A percentile compares a stretch with the other conserved stretches of the same genome.
Conservation (phyloP, 1,140 invertebrate genomes). For the Arctopsyche grandis region DNA sequence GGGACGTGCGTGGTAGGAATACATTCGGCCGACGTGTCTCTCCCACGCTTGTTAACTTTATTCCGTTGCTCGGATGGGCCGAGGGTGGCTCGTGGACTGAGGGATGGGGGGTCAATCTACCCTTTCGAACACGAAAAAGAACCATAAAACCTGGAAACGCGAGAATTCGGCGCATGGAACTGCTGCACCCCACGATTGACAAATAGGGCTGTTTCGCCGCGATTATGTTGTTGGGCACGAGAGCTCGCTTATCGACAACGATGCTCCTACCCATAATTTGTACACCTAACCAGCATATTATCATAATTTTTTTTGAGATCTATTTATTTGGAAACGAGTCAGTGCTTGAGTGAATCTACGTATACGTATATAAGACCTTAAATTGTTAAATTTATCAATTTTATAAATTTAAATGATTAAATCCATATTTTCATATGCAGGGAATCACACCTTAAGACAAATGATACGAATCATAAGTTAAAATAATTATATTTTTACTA, state of each 20-base stretch:
- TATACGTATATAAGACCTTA: no score
- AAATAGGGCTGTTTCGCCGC: slow-evolving; percentile 1
- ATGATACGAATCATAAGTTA: no score
- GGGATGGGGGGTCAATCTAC: background rate
- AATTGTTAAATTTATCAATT: no score
- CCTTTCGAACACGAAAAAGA: slow-evolving; percentile 15
- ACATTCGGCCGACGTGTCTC: slow-evolving; percentile 42
- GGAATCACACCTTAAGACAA: no score
- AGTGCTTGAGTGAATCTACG: no score
- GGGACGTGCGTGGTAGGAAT: slow-evolving; percentile 51
- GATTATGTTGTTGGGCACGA: slow-evolving; percentile 26
- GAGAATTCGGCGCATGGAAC: slow-evolving; percentile 18
- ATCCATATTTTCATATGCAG: no score
- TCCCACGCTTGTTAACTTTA: slow-evolving; percentile 31
- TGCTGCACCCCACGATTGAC: slow-evolving; percentile 1
- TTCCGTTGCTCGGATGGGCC: background rate
- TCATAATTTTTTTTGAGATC: background rate
- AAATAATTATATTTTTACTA: no score
- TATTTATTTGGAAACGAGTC: background rate
- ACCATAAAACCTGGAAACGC: slow-evolving; percentile 18
- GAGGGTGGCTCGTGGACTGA: no score
- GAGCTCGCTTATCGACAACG: slow-evolving; percentile 7
- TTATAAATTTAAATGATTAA: no score
- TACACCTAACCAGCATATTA: background rate
- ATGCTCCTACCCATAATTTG: background rate